Percentiles rank a stretch among this genome's conserved stretches.
Conservation (phyloP, 1,140 invertebrate genomes). For the Idris sp. region DNA sequence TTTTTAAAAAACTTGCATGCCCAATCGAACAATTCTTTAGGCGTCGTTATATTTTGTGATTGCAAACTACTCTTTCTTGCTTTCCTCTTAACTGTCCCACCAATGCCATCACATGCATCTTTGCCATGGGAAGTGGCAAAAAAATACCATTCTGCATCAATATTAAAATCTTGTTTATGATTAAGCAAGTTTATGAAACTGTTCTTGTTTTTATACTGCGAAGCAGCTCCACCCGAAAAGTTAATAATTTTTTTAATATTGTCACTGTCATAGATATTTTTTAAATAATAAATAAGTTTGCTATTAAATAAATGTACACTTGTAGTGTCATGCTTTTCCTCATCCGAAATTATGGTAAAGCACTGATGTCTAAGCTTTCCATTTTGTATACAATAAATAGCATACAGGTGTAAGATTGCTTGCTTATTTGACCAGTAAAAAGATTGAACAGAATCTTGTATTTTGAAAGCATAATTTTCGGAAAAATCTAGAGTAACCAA, state of each 20-base stretch:
- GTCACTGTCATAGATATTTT: background rate
- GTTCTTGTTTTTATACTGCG: constrained; percentile 2
- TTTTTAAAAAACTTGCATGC: constrained; percentile 3
- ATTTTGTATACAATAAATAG: constrained; percentile 5
- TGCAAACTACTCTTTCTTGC: background rate
- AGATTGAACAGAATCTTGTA: constrained; percentile 13
- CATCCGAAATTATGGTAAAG: no score
- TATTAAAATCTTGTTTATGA: background rate
- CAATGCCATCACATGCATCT: background rate
- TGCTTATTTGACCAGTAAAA: constrained; percentile 8
- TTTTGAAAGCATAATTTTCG: constrained; percentile 13
- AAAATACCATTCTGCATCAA: constrained; percentile 2
- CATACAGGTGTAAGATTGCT: constrained; percentile 7
- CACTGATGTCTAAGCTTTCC: background rate
- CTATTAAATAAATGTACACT: constrained; percentile 6
- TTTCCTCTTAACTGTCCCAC: background rate
- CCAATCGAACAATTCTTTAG: constrained; percentile 4
- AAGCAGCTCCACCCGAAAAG: constrained; percentile 1
- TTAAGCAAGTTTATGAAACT: background rate
- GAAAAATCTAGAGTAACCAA: constrained; percentile 4
- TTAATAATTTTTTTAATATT: constrained; percentile 1
- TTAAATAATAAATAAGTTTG: background rate
- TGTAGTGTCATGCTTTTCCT: constrained; percentile 4
- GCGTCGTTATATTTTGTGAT: background rate
- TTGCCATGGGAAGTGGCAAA: background rate